A percentile compares a stretch with the other conserved stretches of the same genome.
phyloP scores from a whole-genome alignment of 2,888 invertebrate genomes.

The Elmis aenea region DNA sequence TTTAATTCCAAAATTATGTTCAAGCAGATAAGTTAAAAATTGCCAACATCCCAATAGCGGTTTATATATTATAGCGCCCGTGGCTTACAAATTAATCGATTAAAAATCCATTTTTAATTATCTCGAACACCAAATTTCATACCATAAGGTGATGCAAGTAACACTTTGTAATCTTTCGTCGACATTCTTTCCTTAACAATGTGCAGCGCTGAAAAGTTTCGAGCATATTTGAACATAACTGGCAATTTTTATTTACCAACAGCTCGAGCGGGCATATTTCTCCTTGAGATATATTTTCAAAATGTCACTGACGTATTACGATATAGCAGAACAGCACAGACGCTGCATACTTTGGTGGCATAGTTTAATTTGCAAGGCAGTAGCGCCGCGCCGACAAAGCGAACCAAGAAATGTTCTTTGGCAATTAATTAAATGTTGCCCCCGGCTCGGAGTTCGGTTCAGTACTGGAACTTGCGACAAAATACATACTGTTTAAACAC shows the following conservation, averaged over 20 bases:
- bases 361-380: constrained; percentile 45
- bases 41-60: no score
- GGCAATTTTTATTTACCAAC: constrained; percentile 35
- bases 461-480: constrained; percentile 11
- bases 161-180: constrained; percentile 32
- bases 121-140: constrained; percentile 10
- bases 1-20: no score
- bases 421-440: constrained; percentile 39
- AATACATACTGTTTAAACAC: constrained; percentile 14
- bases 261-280: constrained; percentile 32
- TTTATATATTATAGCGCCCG: no score
- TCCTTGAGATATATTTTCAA: constrained; percentile 37
- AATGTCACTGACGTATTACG: constrained; percentile 46
- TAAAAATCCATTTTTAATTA: no score
- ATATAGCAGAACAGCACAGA: constrained; percentile 38
- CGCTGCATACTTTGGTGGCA: constrained; percentile 45
- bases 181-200: constrained; percentile 32
- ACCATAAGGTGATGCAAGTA: constrained; percentile 32
- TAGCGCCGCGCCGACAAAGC: constrained; percentile 44
- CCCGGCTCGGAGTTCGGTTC: constrained; percentile 14
- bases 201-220: constrained; percentile 22
- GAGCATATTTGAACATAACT: constrained; percentile 36
- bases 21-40: no score
- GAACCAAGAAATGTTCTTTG: constrained; percentile 33
- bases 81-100: no score